Conservation (phyloP, 2,113 vertebrate species). For the Clinocottus analis region DNA sequence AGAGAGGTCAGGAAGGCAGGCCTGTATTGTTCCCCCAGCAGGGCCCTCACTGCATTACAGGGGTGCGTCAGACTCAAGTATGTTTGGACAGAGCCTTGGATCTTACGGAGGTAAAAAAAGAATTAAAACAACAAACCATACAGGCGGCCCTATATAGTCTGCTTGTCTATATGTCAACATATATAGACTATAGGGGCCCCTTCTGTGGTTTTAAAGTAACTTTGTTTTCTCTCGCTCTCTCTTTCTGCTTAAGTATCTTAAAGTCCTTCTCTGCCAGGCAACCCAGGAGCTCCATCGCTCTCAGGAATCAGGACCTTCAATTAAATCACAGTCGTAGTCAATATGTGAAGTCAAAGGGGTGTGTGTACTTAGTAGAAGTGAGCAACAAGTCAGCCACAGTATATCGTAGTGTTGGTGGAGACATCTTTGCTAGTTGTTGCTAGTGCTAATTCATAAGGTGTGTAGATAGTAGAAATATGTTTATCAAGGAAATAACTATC, state of each 20-base stretch:
- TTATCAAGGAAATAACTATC: not conserved
- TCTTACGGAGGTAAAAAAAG: slow-evolving; percentile 41
- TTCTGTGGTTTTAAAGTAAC: slow-evolving; percentile 33
- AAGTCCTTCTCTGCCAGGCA: slow-evolving; percentile 34
- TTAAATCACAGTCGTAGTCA: slow-evolving; percentile 35
- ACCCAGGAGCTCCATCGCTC: slow-evolving; percentile 5
- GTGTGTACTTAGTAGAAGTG: slow-evolving; percentile 4
- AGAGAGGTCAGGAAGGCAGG: slow-evolving; percentile 83
- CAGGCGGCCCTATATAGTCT: slow-evolving; percentile 37
- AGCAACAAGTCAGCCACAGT: slow-evolving; percentile 2
- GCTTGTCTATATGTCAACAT: slow-evolving; percentile 58
- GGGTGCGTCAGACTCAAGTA: slow-evolving; percentile 59
- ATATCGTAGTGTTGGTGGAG: not conserved
- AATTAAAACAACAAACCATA: slow-evolving; percentile 62
- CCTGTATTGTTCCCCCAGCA: slow-evolving; percentile 77
- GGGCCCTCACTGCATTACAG: slow-evolving; percentile 72
- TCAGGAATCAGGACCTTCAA: slow-evolving; percentile 25
- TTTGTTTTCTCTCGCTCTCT: slow-evolving; percentile 12
- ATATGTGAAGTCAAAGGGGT: slow-evolving; percentile 25
- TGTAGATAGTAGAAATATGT: not conserved
- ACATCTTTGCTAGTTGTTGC: not conserved
- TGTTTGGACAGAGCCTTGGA: slow-evolving; percentile 64
- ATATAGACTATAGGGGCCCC: too few relatives aligned
- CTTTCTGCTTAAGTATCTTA: slow-evolving; percentile 33
- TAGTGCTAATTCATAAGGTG: not conserved